These are phyloP conservation scores for Melanaphis sacchari DNA, from an alignment of 1,140 invertebrate species.

Conservation along the genomic window DNA sequence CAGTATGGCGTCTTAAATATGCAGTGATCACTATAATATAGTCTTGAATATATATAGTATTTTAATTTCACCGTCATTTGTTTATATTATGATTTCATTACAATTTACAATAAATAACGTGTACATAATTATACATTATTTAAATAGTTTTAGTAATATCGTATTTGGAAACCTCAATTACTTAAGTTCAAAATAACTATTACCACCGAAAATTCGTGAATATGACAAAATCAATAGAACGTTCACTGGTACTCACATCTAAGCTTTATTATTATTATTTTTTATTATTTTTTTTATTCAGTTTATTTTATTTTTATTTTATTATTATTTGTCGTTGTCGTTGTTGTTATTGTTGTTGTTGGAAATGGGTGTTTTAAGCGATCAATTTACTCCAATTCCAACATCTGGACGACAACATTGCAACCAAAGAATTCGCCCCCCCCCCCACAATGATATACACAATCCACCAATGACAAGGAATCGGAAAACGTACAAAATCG, in stretches of 20 bases:
- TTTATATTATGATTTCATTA: not conserved
- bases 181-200: not conserved
- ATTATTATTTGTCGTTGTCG: not conserved
- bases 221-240: not conserved
- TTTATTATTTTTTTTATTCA: not conserved
- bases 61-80: not conserved
- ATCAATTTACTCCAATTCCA: not conserved
- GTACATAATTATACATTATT: not conserved
- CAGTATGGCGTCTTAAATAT: too few relatives aligned
- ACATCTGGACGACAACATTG: not conserved
- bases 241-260: not conserved
- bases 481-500: not conserved
- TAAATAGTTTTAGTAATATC: not conserved
- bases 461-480: not conserved
- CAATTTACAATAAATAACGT: not conserved
- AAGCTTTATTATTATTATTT: not conserved
- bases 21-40: not conserved
- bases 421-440: not conserved
- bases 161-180: not conserved
- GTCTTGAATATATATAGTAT: not conserved
- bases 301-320: not conserved
- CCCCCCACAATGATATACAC: not conserved
- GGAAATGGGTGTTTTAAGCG: slow-evolving; percentile 11
- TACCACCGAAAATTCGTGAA: not conserved
- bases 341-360: not conserved